A percentile compares a stretch with the other conserved stretches of the same genome.
phyloP scores from a whole-genome alignment of 2,113 vertebrate species.

The Stomatorhinus ivindoensis region DNA sequence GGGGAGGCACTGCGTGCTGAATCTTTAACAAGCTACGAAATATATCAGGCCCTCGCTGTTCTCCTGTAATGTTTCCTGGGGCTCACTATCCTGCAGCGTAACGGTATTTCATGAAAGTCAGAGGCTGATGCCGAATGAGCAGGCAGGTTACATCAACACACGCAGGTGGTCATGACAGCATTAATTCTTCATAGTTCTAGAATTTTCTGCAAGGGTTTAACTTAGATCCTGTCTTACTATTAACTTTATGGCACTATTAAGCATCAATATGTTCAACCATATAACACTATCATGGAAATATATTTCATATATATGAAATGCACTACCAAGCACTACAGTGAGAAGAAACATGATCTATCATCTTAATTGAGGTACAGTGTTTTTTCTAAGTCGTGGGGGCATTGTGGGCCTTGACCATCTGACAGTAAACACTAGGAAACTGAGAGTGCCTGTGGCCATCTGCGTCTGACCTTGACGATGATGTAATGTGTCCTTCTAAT shows the following conservation, averaged over 20 bases:
- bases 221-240: background rate
- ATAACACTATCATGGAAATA: background rate
- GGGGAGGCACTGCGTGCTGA: background rate
- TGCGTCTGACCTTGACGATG: conserved; percentile 12
- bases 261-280: background rate
- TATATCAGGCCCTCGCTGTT: background rate
- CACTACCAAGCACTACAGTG: background rate
- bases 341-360: background rate
- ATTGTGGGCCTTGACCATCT: background rate
- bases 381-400: background rate
- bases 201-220: background rate
- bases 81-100: background rate
- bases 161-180: background rate
- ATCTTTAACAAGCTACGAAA: background rate
- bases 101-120: background rate
- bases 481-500: conserved; percentile 10
- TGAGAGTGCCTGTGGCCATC: background rate
- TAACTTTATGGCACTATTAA: background rate
- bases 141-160: background rate
- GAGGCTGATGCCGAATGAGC: background rate
- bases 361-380: background rate
- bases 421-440: background rate
- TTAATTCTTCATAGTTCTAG: background rate
- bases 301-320: background rate
- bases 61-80: background rate